Conservation (phyloP, 2,797 vertebrate species). For the Crax fasciolata region DNA sequence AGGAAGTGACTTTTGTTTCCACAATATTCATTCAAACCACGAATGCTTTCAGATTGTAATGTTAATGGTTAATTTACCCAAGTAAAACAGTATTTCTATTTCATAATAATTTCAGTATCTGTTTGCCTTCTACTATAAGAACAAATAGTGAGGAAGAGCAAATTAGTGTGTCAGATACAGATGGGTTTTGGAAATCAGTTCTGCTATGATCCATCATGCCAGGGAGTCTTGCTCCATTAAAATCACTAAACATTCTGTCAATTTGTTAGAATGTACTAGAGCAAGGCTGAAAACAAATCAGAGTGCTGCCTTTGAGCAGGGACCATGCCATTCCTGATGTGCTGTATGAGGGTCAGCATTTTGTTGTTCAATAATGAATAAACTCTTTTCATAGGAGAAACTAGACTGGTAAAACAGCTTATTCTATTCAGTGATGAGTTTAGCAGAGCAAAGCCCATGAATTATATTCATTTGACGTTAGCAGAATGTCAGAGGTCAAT, state of each 20-base stretch:
- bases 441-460: neutral
- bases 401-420: neutral
- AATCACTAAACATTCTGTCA: neutral
- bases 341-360: neutral
- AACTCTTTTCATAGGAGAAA: neutral
- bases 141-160: neutral
- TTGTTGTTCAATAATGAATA: neutral
- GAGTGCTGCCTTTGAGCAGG: neutral
- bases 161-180: neutral
- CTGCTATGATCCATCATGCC: fast-evolving
- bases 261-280: neutral
- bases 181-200: neutral
- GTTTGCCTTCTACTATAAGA: neutral
- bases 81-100: neutral
- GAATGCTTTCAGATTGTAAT: neutral
- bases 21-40: neutral
- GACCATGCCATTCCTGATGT: fast-evolving
- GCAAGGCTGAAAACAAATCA: neutral
- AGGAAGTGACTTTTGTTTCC: neutral
- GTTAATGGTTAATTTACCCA: neutral
- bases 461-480: neutral
- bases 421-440: neutral
- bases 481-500: neutral
- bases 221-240: neutral
- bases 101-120: neutral